Evolutionary conservation across 2,113 vertebrate species (phyloP).

Genomic region (Plotosus lineatus): DNA sequence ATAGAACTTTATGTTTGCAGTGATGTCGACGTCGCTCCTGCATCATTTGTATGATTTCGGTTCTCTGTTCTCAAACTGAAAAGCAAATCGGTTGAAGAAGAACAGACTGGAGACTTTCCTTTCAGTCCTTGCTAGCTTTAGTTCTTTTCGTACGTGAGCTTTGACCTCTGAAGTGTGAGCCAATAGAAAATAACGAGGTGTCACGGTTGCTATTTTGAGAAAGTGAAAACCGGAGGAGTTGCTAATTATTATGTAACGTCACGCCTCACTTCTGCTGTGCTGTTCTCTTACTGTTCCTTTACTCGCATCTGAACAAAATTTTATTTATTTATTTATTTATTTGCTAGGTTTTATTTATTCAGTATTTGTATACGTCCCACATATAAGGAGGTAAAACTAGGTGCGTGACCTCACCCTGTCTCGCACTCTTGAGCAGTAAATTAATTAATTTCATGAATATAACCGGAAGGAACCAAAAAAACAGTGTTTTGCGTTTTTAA

Average conservation of each 20-base stretch:
- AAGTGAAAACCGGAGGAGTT: not conserved
- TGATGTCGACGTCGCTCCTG: not conserved
- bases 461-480: not conserved
- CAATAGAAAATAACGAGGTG: not conserved
- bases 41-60: not conserved
- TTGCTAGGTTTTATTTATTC: not conserved
- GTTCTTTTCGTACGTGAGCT: not conserved
- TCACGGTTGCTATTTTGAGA: not conserved
- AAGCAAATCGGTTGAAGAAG: not conserved
- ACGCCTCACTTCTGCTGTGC: too few relatives aligned
- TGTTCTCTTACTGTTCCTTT: not conserved
- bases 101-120: not conserved
- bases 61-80: not conserved
- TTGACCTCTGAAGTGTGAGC: not conserved
- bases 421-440: not conserved
- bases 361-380: not conserved
- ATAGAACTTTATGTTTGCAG: not conserved
- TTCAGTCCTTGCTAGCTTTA: not conserved
- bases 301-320: not conserved
- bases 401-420: not conserved
- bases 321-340: not conserved
- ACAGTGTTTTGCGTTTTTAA: not conserved
- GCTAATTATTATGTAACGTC: not conserved
- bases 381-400: not conserved
- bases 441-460: not conserved